Evolutionary conservation across 2,888 invertebrate species (phyloP).

Genomic region (Laspeyria flexula): DNA sequence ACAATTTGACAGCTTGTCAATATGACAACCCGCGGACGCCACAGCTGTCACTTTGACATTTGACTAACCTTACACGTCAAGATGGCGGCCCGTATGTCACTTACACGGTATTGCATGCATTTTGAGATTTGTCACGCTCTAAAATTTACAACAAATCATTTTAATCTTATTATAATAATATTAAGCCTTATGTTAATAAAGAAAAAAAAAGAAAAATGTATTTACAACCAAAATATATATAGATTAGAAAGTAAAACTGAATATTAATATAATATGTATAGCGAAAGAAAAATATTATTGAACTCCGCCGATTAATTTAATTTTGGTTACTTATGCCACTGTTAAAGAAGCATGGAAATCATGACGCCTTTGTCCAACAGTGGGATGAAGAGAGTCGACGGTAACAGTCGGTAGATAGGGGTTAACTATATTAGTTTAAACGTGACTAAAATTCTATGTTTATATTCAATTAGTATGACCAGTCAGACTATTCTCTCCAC

Average conservation of each 20-base stretch:
- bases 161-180: slow-evolving; percentile 24
- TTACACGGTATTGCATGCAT: slow-evolving; percentile 79
- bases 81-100: slow-evolving; percentile 74
- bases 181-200: slow-evolving; percentile 19
- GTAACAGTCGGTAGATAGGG: no score
- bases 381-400: no score
- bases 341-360: no score
- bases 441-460: no score
- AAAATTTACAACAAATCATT: slow-evolving; percentile 65
- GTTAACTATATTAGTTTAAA: no score
- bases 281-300: no score
- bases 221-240: slow-evolving; percentile 30
- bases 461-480: no score
- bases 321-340: no score
- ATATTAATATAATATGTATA: no score
- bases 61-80: slow-evolving; percentile 78
- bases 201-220: slow-evolving; percentile 18
- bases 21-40: slow-evolving; percentile 34
- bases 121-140: slow-evolving; percentile 82
- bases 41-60: slow-evolving; percentile 63
- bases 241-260: slow-evolving; percentile 8
- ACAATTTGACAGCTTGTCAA: slow-evolving; percentile 51
- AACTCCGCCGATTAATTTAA: no score
- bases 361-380: no score
- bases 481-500: no score